Evolutionary conservation across 2,888 invertebrate species (phyloP).

Genomic region (Cotesia congregata): DNA sequence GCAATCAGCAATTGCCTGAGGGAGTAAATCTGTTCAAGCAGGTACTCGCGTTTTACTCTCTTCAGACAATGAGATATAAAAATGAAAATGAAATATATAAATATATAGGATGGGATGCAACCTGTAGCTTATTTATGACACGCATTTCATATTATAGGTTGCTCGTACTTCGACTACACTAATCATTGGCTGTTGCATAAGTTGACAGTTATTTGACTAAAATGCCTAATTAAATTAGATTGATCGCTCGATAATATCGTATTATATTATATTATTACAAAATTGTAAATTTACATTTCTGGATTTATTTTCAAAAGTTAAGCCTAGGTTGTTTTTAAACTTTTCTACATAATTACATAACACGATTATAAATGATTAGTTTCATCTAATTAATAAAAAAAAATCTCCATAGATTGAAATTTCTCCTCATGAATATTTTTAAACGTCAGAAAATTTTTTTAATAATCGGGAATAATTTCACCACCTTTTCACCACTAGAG

Average conservation of each 20-base stretch:
- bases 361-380: background rate
- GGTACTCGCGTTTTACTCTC: background rate
- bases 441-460: background rate
- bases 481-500: background rate
- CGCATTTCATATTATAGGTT: background rate
- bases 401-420: background rate
- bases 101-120: background rate
- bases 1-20: slow-evolving; percentile 14
- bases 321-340: background rate
- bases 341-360: background rate
- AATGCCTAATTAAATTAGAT: background rate
- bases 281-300: background rate
- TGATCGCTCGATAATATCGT: background rate
- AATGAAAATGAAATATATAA: background rate
- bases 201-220: background rate
- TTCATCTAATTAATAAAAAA: background rate
- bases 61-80: background rate
- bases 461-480: background rate
- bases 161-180: background rate
- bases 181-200: background rate
- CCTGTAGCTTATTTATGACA: background rate
- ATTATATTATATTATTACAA: background rate
- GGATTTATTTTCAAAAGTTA: background rate
- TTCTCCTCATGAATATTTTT: background rate
- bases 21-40: background rate